Conservation (phyloP, 2,797 vertebrate genomes). For the Gorsachius magnificus region DNA sequence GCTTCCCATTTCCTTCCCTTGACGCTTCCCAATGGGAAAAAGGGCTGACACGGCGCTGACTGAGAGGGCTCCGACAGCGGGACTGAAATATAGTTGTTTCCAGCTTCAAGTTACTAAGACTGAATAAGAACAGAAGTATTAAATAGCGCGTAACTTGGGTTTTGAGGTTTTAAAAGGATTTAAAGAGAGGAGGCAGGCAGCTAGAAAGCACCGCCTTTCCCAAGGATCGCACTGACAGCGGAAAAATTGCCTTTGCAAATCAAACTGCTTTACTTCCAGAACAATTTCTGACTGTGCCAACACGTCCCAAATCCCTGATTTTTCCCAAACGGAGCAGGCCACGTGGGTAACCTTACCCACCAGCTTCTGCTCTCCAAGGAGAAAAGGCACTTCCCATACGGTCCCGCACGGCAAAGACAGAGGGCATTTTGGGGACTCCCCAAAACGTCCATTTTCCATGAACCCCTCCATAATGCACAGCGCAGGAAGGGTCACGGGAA, state of each 20-base stretch:
- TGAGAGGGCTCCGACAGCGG: not conserved
- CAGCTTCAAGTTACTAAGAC: not conserved
- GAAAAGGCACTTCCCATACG: not conserved
- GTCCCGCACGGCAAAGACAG: not conserved
- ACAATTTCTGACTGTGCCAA: not conserved
- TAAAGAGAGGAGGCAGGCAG: not conserved
- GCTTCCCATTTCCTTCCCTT: not conserved
- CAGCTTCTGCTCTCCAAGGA: not conserved
- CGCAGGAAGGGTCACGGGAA: not conserved
- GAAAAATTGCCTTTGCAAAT: not conserved
- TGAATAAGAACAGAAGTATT: not conserved
- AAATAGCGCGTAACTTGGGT: accelerated
- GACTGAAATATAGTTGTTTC: not conserved
- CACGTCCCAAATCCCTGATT: not conserved
- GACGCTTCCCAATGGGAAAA: not conserved
- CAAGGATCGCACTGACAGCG: accelerated
- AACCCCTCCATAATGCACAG: not conserved
- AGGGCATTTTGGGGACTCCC: not conserved
- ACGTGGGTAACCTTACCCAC: accelerated
- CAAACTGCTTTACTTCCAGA: not conserved
- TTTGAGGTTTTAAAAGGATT: not conserved
- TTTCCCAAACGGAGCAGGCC: accelerated
- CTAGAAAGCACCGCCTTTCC: not conserved
- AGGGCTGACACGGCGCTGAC: not conserved
- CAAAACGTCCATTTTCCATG: not conserved